Evolutionary conservation across 2,113 vertebrate species (phyloP), one percentile per base, ranked within the genome.

Genomic region (Hystrix cristata): DNA sequence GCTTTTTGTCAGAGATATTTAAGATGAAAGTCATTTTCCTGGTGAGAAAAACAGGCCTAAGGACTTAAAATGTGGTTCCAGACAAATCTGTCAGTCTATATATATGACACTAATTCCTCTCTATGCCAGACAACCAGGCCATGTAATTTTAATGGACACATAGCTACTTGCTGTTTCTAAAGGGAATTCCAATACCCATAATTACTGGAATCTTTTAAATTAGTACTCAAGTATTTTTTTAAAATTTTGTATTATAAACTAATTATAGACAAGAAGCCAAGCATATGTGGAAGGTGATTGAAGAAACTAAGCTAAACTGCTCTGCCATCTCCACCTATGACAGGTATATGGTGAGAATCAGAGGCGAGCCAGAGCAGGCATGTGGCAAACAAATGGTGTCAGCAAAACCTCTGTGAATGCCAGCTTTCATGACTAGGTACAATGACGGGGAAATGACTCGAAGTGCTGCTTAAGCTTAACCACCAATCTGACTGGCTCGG

Each of bases 21-120:
- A 87, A 82, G 19, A 64, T 74, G 43, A 92, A 87, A 94, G 65
- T 69, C 72, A 71, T 57, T 65, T 65, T 91, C 62, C 38, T 46
- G 46, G 8, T 79, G 64, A 91, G 38, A 74, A 94, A 87, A 80
- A 91, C 1, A 1, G 4, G 43, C 12, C 51, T 23, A 53, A 67
- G 51, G 65, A 89, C 53, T 83, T 79, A 94, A 90, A 86, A 31
- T 38, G 67, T 11, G 34, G 53, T 34, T 89, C 11, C 38, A 10
- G 16, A 53, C 5, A 74, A 85, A 51, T 31, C 14, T 6, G 46
- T 31, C 23, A 62, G 14, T 64, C 29, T 11, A 31, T 7, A 64
- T 1, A 43, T 2, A 65, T 0, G 34, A 55, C n/a, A 83, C 43
- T 53, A 60, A 2, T 64, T 90, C 48, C 81, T 86, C n/a, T 51